A percentile compares a stretch with the other conserved stretches of the same genome.
These are phyloP conservation scores for Pocillopora grandis DNA, from an alignment of 92 coral and sea anemone species.

Conservation along the genomic window DNA sequence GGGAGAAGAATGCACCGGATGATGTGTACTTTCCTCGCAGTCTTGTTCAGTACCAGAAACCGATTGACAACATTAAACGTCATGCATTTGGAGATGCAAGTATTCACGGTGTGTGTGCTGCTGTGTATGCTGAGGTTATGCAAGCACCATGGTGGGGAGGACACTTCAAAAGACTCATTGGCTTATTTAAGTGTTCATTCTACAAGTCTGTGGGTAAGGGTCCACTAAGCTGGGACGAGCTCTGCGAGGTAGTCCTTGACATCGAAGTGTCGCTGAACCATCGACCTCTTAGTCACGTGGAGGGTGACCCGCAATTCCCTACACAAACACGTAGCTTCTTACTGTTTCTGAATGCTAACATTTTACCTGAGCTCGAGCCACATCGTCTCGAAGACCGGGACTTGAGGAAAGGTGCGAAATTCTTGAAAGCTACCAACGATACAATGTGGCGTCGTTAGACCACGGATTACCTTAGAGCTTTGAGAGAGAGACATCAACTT, in stretches of 20 bases:
- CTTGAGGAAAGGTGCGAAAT: constrained; percentile 52
- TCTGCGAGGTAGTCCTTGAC: constrained; percentile 52
- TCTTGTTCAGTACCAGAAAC: constrained; percentile 18
- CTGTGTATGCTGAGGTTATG: constrained; percentile 18
- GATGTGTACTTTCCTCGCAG: constrained; percentile 30
- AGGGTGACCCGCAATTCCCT: constrained; percentile 49
- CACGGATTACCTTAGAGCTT: constrained; percentile 49
- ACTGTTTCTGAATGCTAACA: constrained; percentile 47
- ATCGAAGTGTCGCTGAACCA: constrained; percentile 44
- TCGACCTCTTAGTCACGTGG: constrained; percentile 49
- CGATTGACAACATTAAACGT: constrained; percentile 7
- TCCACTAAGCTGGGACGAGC: constrained; percentile 33
- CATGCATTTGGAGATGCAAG: constrained; percentile 37
- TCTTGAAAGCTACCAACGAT: constrained; percentile 45
- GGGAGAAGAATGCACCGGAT: constrained; percentile 28
- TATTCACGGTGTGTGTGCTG: constrained; percentile 33
- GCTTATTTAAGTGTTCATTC: constrained; percentile 43
- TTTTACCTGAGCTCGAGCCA: constrained; percentile 39
- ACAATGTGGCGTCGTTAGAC: constrained; percentile 61
- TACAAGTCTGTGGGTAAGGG: constrained; percentile 41
- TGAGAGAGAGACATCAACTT: constrained; percentile 49
- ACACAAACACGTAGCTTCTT: constrained; percentile 51
- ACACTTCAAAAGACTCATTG: constrained; percentile 55
- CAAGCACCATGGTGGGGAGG: constrained; percentile 55
- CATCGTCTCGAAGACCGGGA: constrained; percentile 39